phyloP scores from a whole-genome alignment of 2,797 vertebrate genomes.

The Threskiornis aethiopicus region DNA sequence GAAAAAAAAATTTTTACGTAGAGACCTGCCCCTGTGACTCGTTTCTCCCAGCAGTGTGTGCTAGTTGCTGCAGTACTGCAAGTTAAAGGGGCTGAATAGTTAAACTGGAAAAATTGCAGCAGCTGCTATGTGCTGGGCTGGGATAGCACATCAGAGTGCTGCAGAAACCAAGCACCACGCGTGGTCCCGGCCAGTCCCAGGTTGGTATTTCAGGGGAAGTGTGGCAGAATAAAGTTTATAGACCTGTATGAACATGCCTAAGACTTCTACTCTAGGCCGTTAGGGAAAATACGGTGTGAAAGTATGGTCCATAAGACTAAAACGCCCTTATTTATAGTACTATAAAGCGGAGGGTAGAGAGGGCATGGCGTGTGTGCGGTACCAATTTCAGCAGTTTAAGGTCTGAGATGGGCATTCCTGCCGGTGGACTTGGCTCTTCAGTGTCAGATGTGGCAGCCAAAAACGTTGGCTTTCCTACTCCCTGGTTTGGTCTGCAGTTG shows the following conservation, averaged over 20 bases:
- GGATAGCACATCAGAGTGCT: neutral
- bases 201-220: neutral
- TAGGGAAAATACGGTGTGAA: neutral
- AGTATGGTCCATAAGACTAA: neutral
- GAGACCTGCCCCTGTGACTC: neutral
- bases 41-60: neutral
- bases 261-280: neutral
- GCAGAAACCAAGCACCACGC: neutral
- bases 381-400: fast-evolving
- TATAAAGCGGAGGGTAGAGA: neutral
- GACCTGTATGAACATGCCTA: neutral
- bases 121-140: neutral
- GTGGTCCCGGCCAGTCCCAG: neutral
- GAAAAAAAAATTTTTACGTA: neutral
- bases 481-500: fast-evolving
- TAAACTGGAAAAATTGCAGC: neutral
- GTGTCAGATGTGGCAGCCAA: neutral
- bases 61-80: neutral
- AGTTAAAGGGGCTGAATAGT: neutral
- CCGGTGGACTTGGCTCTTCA: no score
- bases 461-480: neutral
- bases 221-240: neutral
- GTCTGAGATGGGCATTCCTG: no score
- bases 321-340: neutral
- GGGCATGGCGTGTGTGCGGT: neutral